phyloP scores from a whole-genome alignment of 2,888 invertebrate species.

The Orthonychiurus folsomi region DNA sequence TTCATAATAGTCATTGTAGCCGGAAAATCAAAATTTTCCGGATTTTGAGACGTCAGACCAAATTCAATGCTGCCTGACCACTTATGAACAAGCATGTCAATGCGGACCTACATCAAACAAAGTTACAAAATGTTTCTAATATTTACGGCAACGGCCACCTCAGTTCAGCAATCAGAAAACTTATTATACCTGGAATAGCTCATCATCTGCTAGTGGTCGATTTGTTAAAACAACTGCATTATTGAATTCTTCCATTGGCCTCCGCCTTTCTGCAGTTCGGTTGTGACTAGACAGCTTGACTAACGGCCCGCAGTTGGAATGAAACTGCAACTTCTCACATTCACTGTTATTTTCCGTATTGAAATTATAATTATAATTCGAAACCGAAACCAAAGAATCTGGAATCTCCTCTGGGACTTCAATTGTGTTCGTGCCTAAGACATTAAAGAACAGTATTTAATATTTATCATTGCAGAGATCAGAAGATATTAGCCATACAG shows the following conservation, averaged over 20 bases:
- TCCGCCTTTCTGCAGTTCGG: conserved; percentile 71
- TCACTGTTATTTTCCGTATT: conserved; percentile 39
- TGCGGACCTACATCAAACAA: conserved; percentile 58
- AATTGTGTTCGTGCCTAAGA: conserved; percentile 37
- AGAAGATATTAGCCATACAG: not conserved
- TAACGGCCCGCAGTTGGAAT: conserved; percentile 75
- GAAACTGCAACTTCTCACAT: conserved; percentile 67
- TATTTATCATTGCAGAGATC: not conserved
- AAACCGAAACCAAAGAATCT: conserved; percentile 9
- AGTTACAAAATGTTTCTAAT: not conserved
- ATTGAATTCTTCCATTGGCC: conserved; percentile 41
- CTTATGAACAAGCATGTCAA: conserved; percentile 84
- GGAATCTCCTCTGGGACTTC: no score
- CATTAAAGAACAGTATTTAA: not conserved
- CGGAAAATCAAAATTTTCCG: conserved; percentile 78
- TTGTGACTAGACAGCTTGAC: conserved; percentile 73
- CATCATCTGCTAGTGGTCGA: conserved; percentile 73
- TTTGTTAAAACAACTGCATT: conserved; percentile 66
- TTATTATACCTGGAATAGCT: conserved; percentile 66
- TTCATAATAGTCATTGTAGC: conserved; percentile 97
- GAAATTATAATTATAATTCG: conserved; percentile 14
- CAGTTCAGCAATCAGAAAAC: not conserved
- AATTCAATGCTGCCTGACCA: conserved; percentile 93
- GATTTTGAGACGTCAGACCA: conserved; percentile 88
- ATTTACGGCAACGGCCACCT: not conserved